Percentiles rank a stretch among this genome's conserved stretches.
These are phyloP conservation scores for Molothrus aeneus DNA, from an alignment of 2,797 vertebrate species.

Conservation along the genomic window DNA sequence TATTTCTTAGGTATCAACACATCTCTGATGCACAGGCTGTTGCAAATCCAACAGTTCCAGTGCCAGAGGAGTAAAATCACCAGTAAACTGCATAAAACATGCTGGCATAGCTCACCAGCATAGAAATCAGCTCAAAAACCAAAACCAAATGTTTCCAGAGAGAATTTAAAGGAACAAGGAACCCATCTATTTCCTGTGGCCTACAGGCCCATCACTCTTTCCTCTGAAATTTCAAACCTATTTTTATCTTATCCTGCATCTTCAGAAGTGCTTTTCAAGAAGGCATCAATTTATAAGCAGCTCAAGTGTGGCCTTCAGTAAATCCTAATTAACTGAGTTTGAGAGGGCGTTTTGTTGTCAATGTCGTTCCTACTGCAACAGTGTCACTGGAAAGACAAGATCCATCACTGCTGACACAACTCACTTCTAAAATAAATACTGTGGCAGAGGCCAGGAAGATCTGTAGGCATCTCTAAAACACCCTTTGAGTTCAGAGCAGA, in stretches of 20 bases:
- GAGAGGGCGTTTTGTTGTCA: not conserved
- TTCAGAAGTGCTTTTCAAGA: slow-evolving; percentile 30
- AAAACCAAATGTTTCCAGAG: not conserved
- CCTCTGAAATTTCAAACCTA: not conserved
- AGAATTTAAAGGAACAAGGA: not conserved
- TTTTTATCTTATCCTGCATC: not conserved
- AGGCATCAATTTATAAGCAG: not conserved
- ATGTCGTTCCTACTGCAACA: not conserved
- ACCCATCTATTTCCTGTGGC: not conserved
- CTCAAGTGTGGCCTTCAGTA: not conserved
- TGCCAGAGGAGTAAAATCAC: not conserved
- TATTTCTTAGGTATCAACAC: not conserved
- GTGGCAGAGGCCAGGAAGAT: not conserved
- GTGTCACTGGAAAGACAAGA: slow-evolving; percentile 5
- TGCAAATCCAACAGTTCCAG: not conserved
- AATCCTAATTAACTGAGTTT: not conserved
- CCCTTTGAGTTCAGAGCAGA: slow-evolving; percentile 44
- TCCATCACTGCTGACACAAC: slow-evolving; percentile 7
- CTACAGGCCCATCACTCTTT: not conserved
- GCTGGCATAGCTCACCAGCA: not conserved
- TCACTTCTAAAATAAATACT: not conserved
- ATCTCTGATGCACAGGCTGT: not conserved
- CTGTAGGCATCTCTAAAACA: slow-evolving; percentile 34
- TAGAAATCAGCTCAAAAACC: not conserved
- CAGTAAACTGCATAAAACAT: not conserved